Conservation (phyloP, 2,888 invertebrate species). For the Parnassius glacialis region DNA sequence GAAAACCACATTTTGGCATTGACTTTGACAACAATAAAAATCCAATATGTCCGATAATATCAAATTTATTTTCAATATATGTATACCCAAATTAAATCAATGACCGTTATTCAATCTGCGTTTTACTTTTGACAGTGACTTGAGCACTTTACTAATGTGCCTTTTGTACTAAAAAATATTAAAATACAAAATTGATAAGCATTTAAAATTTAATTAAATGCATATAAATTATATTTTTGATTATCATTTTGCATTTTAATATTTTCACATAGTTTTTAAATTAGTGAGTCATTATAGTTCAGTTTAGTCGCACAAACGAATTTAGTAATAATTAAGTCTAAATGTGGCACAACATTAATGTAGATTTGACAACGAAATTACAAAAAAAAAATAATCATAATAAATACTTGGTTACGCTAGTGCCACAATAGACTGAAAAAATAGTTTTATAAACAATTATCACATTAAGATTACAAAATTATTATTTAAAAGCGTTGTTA, state of each 20-base stretch:
- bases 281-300: conserved; percentile 46
- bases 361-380: neutral
- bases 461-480: conserved; percentile 17
- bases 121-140: conserved; percentile 10
- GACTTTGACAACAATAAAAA: too few species aligned
- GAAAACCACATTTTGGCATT: too few species aligned
- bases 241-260: conserved; percentile 13
- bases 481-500: conserved; percentile 19
- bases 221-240: neutral
- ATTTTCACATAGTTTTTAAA: conserved; percentile 43
- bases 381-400: neutral
- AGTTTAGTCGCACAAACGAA: conserved; percentile 41
- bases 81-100: conserved; percentile 2
- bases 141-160: conserved; percentile 21
- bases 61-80: too few species aligned
- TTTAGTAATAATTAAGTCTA: conserved; percentile 30
- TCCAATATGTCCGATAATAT: too few species aligned
- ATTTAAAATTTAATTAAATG: conserved; percentile 11
- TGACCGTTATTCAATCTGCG: conserved; percentile 1
- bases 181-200: conserved; percentile 14
- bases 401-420: neutral
- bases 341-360: conserved; percentile 12
- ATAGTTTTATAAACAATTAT: conserved; percentile 28
- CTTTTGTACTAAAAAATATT: neutral
- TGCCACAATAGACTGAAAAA: conserved; percentile 23